Evolutionary conservation across 2,888 invertebrate species (phyloP).

Genomic region (Gortyna flavago): DNA sequence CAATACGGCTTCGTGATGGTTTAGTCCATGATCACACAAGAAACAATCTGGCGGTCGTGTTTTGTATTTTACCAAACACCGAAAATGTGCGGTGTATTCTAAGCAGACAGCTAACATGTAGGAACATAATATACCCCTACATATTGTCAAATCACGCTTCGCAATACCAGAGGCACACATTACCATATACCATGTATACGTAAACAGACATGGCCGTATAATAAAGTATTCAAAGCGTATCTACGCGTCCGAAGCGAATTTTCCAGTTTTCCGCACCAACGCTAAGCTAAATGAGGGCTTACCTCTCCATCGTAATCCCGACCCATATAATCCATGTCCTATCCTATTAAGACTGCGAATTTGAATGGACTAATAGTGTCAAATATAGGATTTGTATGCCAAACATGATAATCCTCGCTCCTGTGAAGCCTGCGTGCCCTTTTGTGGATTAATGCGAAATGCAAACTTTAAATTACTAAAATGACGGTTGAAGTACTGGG

Average conservation of each 20-base stretch:
- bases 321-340: constrained; percentile 69
- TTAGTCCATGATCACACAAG: no score
- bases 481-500: constrained; percentile 29
- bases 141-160: constrained; percentile 50
- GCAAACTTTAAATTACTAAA: constrained; percentile 37
- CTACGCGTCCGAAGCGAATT: constrained; percentile 68
- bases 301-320: constrained; percentile 60
- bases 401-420: constrained; percentile 63
- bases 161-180: constrained; percentile 31
- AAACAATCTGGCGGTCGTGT: neutral
- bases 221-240: constrained; percentile 71
- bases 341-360: constrained; percentile 71
- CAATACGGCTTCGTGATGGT: neutral
- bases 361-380: constrained; percentile 77
- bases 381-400: constrained; percentile 69
- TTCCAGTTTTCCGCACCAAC: constrained; percentile 73
- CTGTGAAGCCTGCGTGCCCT: constrained; percentile 15
- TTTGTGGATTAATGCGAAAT: constrained; percentile 36
- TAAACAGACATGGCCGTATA: constrained; percentile 59
- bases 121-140: constrained; percentile 19
- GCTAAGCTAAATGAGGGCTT: constrained; percentile 79
- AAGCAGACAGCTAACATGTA: constrained; percentile 14
- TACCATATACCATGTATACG: constrained; percentile 50
- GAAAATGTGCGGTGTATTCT: constrained; percentile 8
- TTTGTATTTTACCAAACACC: constrained; percentile 4